Base-by-base conservation (phyloP, 2,888 invertebrate species). In the Eudasyphora cyanicolor region DNA sequence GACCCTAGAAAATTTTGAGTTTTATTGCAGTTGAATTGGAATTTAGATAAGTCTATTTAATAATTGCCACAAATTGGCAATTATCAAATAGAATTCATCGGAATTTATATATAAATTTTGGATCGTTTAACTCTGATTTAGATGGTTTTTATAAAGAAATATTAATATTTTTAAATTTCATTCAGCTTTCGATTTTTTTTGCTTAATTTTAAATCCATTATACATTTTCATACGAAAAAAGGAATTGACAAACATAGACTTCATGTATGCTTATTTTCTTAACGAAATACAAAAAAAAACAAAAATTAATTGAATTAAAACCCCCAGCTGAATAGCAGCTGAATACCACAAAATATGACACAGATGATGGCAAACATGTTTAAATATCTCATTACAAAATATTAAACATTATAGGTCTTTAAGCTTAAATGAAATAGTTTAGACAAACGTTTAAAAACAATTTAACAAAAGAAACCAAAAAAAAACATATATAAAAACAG, bases 201-300 rank as follows among this genome's bases (percentile, higher is more conserved):
- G 29, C 45, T 70, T 19, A n/a, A 29, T 27, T 70, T 70, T 70
- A 8, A 29, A 35, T 38, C 1, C 70, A 77, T 78, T 71, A 38
- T 27, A 45, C 67, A 62, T 51, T 35, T 76, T 35, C 17, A 38
- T 49, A 70, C 57, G 27, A 67, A 70, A 60, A 77, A 86, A 85
- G 86, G 86, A 86, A 86, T 86, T 86, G 86, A 86, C 75, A 82
- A 82, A 76, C 78, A 82, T 85, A 85, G 83, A 84, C 81, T 85
- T 84, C 67, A 81, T 82, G 51, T 32, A 75, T 67, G 67, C 42
- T 67, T 67, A n/a, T 27, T 84, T 80, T 79, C 79, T 67, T 38
- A 19, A 12, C 10, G 24, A 27, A 24, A 51, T 45, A 12, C 29
- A 62, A 29, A 60, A 60, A n/a, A 60, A 17, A 32, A n/a, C n/a